Conservation (phyloP, 2,888 invertebrate genomes). For the Epistrophella euchroma region DNA sequence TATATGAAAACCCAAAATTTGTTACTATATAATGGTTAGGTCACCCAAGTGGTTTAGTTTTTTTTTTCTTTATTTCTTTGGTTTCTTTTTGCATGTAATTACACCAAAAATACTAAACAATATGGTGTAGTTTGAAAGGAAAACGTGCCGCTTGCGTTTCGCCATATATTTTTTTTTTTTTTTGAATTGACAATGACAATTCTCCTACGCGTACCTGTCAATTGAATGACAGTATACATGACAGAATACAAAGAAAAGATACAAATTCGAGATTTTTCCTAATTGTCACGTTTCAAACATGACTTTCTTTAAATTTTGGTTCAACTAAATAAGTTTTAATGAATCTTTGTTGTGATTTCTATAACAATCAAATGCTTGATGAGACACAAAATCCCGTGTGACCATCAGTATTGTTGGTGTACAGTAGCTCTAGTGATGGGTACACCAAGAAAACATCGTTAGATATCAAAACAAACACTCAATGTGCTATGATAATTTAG, state of each 20-base stretch:
- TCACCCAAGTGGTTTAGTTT: conserved; percentile 68
- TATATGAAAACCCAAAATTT: conserved; percentile 49
- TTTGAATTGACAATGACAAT: conserved; percentile 31
- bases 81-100: conserved; percentile 50
- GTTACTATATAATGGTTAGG: conserved; percentile 25
- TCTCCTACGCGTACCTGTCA: conserved; percentile 50
- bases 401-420: conserved; percentile 16
- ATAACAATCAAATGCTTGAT: conserved; percentile 47
- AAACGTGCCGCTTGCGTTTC: conserved; percentile 52
- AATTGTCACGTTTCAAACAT: conserved; percentile 65
- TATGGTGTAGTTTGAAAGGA: conserved; percentile 18
- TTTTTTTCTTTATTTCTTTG: neutral
- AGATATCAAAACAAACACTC: conserved; percentile 72
- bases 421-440: conserved; percentile 61
- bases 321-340: conserved; percentile 40
- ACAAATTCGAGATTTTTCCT: conserved; percentile 57
- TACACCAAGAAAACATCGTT: conserved; percentile 64
- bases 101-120: conserved; percentile 60
- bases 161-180: conserved; percentile 14
- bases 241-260: conserved; percentile 18
- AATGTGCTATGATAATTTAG: conserved; percentile 61
- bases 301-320: conserved; percentile 37
- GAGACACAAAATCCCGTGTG: conserved; percentile 43
- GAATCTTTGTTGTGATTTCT: conserved; percentile 48
- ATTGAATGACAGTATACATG: conserved; percentile 1